phyloP scores from a whole-genome alignment of 2,888 invertebrate genomes.

The Dicyrtoma fusca region DNA sequence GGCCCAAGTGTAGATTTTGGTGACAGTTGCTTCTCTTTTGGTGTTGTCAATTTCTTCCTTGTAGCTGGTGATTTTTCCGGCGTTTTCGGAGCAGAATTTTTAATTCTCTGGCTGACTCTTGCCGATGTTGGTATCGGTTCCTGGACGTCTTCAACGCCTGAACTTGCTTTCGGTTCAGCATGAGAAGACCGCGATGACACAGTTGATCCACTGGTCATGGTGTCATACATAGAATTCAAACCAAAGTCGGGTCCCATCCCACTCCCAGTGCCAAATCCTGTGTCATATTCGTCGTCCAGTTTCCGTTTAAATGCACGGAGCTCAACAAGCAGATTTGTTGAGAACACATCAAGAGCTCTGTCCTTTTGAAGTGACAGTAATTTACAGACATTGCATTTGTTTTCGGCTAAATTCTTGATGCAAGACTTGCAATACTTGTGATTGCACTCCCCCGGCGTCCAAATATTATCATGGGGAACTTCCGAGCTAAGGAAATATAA shows the following conservation, averaged over 20 bases:
- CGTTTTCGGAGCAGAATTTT: too few species aligned
- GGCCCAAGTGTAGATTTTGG: too few species aligned
- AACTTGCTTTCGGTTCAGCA: too few species aligned
- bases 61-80: too few species aligned
- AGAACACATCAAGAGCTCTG: slow-evolving; percentile 9
- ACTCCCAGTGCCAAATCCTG: neutral
- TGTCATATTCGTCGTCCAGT: neutral
- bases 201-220: too few species aligned
- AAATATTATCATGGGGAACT: slow-evolving; percentile 22
- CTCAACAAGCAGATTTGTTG: slow-evolving; percentile 6
- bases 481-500: slow-evolving; percentile 8
- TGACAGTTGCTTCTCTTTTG: too few species aligned
- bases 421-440: slow-evolving; percentile 32
- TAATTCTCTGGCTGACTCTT: too few species aligned
- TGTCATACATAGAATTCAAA: too few species aligned
- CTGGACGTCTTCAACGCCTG: too few species aligned
- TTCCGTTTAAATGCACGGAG: neutral
- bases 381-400: slow-evolving; percentile 22
- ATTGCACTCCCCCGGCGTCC: slow-evolving; percentile 15
- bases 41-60: too few species aligned
- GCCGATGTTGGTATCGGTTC: too few species aligned
- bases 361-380: neutral
- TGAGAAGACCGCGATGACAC: too few species aligned
- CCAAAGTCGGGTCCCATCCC: neutral
- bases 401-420: neutral